Evolutionary conservation across 2,797 vertebrate species (phyloP).

Genomic region (Sebastes jordani): DNA sequence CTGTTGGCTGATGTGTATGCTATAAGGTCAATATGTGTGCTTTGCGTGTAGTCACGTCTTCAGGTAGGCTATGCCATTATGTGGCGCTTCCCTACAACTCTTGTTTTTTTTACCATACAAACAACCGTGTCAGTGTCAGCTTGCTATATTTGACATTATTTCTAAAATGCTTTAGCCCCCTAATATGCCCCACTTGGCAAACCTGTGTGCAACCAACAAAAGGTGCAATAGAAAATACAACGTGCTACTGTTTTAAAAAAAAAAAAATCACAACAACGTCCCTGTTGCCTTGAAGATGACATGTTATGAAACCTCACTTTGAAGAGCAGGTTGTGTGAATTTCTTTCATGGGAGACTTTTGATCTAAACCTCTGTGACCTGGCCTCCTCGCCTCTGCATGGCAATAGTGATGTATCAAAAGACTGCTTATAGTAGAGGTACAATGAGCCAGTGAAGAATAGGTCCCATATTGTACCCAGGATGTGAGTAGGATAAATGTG

Average conservation of each 20-base stretch:
- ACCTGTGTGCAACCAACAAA: constrained; percentile 18
- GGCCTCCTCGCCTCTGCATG: background rate
- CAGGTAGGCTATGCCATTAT: constrained; percentile 3
- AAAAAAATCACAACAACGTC: background rate
- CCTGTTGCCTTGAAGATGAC: background rate
- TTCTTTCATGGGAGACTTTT: constrained; percentile 35
- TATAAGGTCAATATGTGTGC: background rate
- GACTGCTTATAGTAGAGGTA: background rate
- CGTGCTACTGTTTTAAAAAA: background rate
- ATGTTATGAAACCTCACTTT: constrained; percentile 16
- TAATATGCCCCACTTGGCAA: constrained; percentile 48
- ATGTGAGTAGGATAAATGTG: constrained; percentile 4
- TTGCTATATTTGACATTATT: constrained; percentile 45
- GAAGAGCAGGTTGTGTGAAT: constrained; percentile 20
- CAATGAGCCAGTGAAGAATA: constrained; percentile 33
- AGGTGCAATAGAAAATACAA: constrained; percentile 28
- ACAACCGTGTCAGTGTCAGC: constrained; percentile 41
- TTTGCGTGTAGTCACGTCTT: background rate
- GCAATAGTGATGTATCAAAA: constrained; percentile 32
- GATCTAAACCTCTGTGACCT: constrained; percentile 33
- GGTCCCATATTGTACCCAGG: constrained; percentile 21
- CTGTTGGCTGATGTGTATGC: background rate
- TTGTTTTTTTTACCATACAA: constrained; percentile 28
- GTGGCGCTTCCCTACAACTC: constrained; percentile 27
- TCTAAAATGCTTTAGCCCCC: constrained; percentile 28